Base-by-base conservation (phyloP, 2,888 invertebrate genomes). In the Cartodere bifasciata region DNA sequence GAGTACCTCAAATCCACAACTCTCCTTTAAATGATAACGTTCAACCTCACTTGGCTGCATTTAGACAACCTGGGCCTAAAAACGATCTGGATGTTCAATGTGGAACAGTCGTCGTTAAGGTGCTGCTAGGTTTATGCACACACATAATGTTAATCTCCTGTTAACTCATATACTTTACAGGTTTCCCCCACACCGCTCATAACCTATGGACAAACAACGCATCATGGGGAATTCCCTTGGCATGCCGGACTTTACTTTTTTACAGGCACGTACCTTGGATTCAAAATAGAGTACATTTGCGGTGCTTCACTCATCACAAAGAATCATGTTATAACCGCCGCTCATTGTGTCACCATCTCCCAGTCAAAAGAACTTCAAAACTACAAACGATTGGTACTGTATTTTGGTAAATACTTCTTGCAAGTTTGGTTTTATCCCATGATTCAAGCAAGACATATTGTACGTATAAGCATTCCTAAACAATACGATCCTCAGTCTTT, bases 161-260 rank as follows among this genome's bases (percentile, higher is more conserved):
- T n/a, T n/a, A n/a, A n/a, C n/a, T n/a, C n/a, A n/a, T n/a, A n/a
- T n/a, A n/a, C n/a, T n/a, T n/a, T n/a, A n/a, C n/a, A 50, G 49
- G 43, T 47, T 32, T 31, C 39, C 43, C 57, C 71, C 0, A 62
- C 63, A 37, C 72, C 72, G 0, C 49, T 75, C 31, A 70, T 75
- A 28, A 68, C 72, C 3, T 63, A 68, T 38, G 75, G 74, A 0
- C 63, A 66, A 14, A 63, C 64, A 1, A 72, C 73, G 0, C 49
- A 64, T 17, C 69, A 70, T 35, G 75, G 73, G 0, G 71, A 75
- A 43, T 75, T 72, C 67, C 76, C 76, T 0, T 77, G 76, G 76
- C 75, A 75, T 51, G 70, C 70, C 6, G 75, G 75, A 0, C 49
- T 75, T 0, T 76, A 74, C 47, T 68, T 69, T 42, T 65, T 69